phyloP scores from a whole-genome alignment of 2,797 vertebrate genomes.

The Smutsia gigantea region DNA sequence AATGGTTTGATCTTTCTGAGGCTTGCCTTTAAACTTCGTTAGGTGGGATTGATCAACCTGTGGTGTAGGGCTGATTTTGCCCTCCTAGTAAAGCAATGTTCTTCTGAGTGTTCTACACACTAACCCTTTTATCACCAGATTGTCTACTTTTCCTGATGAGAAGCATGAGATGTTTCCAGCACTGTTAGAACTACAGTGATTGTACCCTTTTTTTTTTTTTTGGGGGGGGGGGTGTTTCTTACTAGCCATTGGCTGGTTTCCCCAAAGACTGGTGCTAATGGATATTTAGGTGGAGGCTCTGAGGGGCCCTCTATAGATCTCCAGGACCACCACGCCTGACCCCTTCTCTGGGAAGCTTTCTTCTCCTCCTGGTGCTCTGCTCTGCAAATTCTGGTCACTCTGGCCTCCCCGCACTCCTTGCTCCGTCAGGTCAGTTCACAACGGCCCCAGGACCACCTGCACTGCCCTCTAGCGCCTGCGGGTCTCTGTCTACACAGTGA shows the following conservation, averaged over 20 bases:
- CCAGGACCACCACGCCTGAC: background rate
- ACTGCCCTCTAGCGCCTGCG: background rate
- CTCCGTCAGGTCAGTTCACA: background rate
- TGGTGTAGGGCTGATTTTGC: background rate
- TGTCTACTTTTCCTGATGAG: background rate
- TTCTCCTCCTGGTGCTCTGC: background rate
- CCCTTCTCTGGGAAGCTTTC: background rate
- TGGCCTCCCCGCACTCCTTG: background rate
- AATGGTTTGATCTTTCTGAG: background rate
- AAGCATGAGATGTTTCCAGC: background rate
- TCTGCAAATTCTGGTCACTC: background rate
- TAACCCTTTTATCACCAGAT: background rate
- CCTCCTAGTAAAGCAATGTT: background rate
- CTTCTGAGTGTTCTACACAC: background rate
- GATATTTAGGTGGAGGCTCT: background rate
- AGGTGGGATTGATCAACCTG: background rate
- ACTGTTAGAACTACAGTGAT: background rate
- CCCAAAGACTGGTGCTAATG: background rate
- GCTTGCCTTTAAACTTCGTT: background rate
- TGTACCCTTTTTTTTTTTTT: background rate
- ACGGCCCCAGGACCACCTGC: accelerated
- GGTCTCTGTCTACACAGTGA: too few relatives aligned
- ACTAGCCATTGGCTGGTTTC: background rate
- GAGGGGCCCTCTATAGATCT: background rate
- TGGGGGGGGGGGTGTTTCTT: background rate